Evolutionary conservation across 2,797 vertebrate genomes (phyloP), one percentile per base, ranked within the genome.

Genomic region (Melanotaenia boesemani): DNA sequence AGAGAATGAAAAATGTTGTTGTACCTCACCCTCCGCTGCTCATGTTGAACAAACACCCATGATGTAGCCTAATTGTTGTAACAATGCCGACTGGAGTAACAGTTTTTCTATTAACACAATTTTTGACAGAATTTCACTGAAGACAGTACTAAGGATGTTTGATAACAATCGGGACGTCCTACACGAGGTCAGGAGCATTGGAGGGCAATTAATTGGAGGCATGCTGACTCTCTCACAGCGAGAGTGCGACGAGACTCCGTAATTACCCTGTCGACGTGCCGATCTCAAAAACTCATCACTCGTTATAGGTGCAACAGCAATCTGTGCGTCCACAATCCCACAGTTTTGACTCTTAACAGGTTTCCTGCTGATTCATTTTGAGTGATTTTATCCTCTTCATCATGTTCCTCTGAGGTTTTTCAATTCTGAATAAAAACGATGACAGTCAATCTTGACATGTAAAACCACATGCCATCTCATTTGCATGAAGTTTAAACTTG

Each of bases 131-230:
- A 58, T 56, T 72, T 54, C 46, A 74, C 24, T 66, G 61, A 77
- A 74, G 68, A 76, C 67, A 68, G 62, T 55, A 73, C 83, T 63
- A 67, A 41, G 58, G 41, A 59, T 79, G 68, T 85, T 81, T 84
- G 77, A 80, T 72, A 86, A 79, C 67, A 84, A 85, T 15, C 26
- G 66, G 75, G 85, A 88, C 48, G 50, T 86, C 84, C 78, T 22
- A 66, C 63, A 83, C 32, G 69, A 88, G 89, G 85, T 86, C 90
- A 82, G 83, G 74, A 67, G 71, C 70, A 63, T 52, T 52, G 80
- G 60, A 88, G 82, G 82, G 88, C 86, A 92, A 90, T 91, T 90
- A 90, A 86, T 80, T 2, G 9, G 60, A 81, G 74, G 41, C 81
- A 71, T 84, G 86, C 86, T 91, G 86, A 81, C 74, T 85, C 62